Evolutionary conservation across 23 tunicate species (phyloP).

Genomic region (Diplosoma virens): DNA sequence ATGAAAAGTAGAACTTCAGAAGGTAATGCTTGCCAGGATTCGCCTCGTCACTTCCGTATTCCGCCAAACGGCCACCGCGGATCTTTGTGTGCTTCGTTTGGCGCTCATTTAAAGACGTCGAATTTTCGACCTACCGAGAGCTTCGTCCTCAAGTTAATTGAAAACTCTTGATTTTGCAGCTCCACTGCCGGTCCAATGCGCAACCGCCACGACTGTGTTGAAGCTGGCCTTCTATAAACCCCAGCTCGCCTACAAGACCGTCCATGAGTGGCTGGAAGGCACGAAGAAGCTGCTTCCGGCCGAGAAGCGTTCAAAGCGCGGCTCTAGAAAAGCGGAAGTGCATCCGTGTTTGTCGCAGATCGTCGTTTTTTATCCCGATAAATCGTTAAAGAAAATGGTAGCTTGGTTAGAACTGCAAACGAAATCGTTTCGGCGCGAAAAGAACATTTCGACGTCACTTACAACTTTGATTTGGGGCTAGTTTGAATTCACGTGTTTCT

Average conservation of each 20-base stretch:
- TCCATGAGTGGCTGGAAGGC: constrained; percentile 4
- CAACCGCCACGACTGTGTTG: constrained; percentile 17
- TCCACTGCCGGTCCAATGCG: constrained; percentile 24
- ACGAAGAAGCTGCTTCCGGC: not conserved
- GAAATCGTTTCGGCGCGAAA: not conserved
- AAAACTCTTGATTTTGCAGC: constrained; percentile 30
- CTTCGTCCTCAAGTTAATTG: no score
- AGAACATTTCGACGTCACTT: not conserved
- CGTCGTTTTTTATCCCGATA: constrained; percentile 8
- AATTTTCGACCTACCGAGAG: no score
- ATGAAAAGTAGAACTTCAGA: no score
- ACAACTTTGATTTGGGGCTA: constrained; percentile 1
- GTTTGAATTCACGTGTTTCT: no score
- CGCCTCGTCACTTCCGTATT: no score
- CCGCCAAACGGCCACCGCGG: no score
- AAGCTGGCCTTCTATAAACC: constrained; percentile 26
- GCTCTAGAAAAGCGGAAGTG: not conserved
- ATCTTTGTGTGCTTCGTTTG: no score
- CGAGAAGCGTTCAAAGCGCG: not conserved
- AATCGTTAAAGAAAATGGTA: not conserved
- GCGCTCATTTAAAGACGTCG: no score
- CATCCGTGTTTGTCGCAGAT: constrained; percentile 10
- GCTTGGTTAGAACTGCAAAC: not conserved
- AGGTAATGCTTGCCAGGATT: no score
- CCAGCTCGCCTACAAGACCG: constrained; percentile 4